Evolutionary conservation across 2,888 invertebrate species (phyloP).

Genomic region (Tuta absoluta): DNA sequence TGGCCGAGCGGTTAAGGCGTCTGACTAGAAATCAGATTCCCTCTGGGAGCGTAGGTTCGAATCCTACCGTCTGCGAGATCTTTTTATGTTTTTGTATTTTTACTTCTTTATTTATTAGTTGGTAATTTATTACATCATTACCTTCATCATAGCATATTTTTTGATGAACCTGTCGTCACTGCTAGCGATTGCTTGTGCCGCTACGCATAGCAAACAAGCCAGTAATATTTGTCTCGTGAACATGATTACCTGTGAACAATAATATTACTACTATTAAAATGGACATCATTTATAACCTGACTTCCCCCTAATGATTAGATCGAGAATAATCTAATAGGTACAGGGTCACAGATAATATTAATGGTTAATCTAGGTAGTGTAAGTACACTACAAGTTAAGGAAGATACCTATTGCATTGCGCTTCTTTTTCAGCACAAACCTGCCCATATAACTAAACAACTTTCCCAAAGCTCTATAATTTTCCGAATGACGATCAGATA

Average conservation of each 20-base stretch:
- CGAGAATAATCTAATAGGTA: too few species aligned
- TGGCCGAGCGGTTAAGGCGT: constrained; percentile 95
- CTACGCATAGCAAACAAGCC: constrained; percentile 51
- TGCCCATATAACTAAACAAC: too few species aligned
- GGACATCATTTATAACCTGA: too few species aligned
- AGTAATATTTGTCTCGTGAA: constrained; percentile 45
- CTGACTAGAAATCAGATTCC: constrained; percentile 95
- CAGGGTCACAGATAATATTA: too few species aligned
- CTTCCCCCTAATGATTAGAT: too few species aligned
- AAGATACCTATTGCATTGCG: too few species aligned
- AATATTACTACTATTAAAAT: not conserved
- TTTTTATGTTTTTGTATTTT: constrained; percentile 43
- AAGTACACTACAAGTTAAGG: too few species aligned
- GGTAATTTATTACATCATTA: constrained; percentile 46
- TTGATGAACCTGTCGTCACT: constrained; percentile 85
- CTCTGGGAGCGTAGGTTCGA: constrained; percentile 95
- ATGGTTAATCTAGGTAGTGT: too few species aligned
- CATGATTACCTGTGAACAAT: constrained; percentile 36
- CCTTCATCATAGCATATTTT: constrained; percentile 88
- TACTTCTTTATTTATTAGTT: constrained; percentile 1
- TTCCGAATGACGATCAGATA: too few species aligned
- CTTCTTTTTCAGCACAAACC: too few species aligned
- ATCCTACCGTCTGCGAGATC: constrained; percentile 90
- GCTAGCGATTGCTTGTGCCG: constrained; percentile 71
- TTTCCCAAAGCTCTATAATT: too few species aligned